Percentiles rank a stretch among this genome's conserved stretches.
phyloP scores from a whole-genome alignment of 1,140 invertebrate species.

The Penaeus japonicus region DNA sequence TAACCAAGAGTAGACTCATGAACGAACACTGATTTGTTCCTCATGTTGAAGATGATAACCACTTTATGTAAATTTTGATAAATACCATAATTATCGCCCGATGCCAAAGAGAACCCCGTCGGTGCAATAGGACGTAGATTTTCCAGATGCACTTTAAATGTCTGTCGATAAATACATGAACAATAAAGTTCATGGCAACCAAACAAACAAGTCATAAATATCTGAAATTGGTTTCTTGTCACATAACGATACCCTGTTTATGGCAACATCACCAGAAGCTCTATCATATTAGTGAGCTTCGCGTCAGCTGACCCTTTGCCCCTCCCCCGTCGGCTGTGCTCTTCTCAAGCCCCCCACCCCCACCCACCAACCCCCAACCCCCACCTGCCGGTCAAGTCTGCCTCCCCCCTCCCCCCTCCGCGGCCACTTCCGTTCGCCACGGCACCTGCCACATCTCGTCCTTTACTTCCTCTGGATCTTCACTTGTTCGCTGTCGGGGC shows the following conservation, averaged over 20 bases:
- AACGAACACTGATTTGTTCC: too few species aligned
- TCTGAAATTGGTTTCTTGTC: too few species aligned
- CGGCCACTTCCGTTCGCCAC: neutral
- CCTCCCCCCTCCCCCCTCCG: neutral
- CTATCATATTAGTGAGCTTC: slow-evolving; percentile 34
- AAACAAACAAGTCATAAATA: neutral
- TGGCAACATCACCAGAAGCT: slow-evolving; percentile 38
- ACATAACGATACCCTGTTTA: neutral
- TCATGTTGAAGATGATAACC: too few species aligned
- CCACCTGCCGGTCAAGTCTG: neutral
- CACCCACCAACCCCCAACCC: neutral
- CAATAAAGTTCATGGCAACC: neutral
- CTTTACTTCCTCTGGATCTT: neutral
- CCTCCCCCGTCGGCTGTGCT: neutral
- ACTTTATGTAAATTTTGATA: too few species aligned
- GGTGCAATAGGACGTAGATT: too few species aligned
- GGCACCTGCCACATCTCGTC: neutral
- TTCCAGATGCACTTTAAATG: too few species aligned
- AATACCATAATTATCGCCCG: too few species aligned
- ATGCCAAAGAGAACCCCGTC: too few species aligned
- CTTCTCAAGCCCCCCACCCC: neutral
- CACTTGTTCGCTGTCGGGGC: neutral
- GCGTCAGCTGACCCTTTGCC: slow-evolving; percentile 21
- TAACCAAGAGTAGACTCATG: too few species aligned
- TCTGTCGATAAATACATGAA: too few species aligned